Base-by-base conservation (phyloP, 2,113 vertebrate species). In the Plestiodon gilberti region DNA sequence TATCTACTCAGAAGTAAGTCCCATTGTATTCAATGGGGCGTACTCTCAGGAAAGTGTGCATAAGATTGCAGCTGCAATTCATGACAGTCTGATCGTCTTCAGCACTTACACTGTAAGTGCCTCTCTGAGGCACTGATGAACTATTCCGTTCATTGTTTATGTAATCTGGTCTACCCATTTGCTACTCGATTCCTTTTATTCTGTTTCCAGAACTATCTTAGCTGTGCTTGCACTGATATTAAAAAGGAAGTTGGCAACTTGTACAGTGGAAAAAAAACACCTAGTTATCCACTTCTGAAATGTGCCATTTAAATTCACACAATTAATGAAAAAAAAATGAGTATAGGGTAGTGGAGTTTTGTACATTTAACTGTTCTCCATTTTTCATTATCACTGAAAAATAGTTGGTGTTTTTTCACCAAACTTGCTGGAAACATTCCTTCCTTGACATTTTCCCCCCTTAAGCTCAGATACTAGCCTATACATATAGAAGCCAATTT, bases 401-500 rank as follows among this genome's bases (percentile, higher is more conserved):
- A 84, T 9, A 86, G 13, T 25, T 25, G 82, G 28, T 2, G 6
- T 67, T 85, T 40, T 2, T 0, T 78, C 80, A 23, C 23, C 65
- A 75, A 23, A 83, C 38, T 88, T 73, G 86, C 73, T 93, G 75
- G 86, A 90, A 94, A 84, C n/a, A 77, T 23, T 70, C 87, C 81
- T 76, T 23, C 4, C 25, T 15, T n/a, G 55, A 64, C 17, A 7
- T n/a, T 9, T 70, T 2, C 5, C 33, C 30, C 10, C 4, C 88
- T 84, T 30, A 87, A 84, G 25, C 6, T 35, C 11, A 84, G 61
- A 86, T 89, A 88, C 92, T 83, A 93, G 86, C 1, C 92, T 88
- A 84, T 87, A 87, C 83, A 86, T 74, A 87, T 65, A 89, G 85
- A 89, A 81, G n/a, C 61, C 89, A 81, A 86, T 91, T 92, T 91